These are phyloP conservation scores for Aeoliscus strigatus DNA, from an alignment of 2,797 vertebrate species.

Conservation along the genomic window DNA sequence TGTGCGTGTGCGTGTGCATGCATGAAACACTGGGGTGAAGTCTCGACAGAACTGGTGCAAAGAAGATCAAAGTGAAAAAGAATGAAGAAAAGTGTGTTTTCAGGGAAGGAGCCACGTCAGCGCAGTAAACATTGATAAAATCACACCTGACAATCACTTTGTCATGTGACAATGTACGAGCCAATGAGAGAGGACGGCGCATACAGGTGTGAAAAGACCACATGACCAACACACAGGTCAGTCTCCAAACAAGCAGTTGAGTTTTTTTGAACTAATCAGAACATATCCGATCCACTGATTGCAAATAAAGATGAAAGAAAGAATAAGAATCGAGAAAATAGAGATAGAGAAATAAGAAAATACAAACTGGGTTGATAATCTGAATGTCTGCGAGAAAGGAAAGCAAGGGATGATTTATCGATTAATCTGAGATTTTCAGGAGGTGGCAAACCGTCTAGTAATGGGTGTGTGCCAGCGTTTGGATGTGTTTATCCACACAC, in stretches of 20 bases:
- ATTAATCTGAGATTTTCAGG: conserved; percentile 9
- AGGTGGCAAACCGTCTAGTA: conserved; percentile 20
- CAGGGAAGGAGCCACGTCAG: conserved; percentile 1
- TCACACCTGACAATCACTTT: conserved; percentile 23
- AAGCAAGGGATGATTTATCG: conserved; percentile 3
- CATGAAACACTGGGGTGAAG: too few species aligned
- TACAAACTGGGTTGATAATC: not conserved
- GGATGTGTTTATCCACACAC: conserved; percentile 63
- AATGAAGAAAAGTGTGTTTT: not conserved
- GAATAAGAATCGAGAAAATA: too few species aligned
- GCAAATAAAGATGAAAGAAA: too few species aligned
- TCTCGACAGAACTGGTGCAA: too few species aligned
- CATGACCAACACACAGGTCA: conserved; percentile 20
- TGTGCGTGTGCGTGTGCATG: too few species aligned
- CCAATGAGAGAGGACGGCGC: conserved; percentile 52
- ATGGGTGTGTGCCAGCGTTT: conserved; percentile 43
- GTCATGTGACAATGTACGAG: conserved; percentile 46
- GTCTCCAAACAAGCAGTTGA: not conserved
- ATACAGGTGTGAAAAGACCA: conserved; percentile 44
- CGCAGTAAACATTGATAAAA: conserved; percentile 13
- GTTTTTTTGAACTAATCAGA: too few species aligned
- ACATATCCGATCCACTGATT: too few species aligned
- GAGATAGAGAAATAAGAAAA: too few species aligned
- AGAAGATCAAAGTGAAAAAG: too few species aligned
- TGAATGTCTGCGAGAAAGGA: conserved; percentile 1